phyloP scores from a whole-genome alignment of 92 coral and sea anemone genomes.

The Porites rus region DNA sequence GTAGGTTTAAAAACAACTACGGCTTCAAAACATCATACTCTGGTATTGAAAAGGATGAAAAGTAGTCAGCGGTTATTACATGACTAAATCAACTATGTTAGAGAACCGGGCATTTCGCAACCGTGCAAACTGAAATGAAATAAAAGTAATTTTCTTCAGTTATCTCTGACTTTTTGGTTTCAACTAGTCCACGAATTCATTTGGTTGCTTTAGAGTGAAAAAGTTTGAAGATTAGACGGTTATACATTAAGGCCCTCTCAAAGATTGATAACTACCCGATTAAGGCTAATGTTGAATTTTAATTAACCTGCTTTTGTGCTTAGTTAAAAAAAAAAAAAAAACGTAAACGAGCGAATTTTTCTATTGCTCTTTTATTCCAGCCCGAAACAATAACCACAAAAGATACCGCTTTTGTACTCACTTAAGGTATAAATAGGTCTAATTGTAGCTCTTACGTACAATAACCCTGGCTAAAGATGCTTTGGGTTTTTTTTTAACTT shows the following conservation, averaged over 20 bases:
- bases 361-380: background rate
- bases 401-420: constrained; percentile 19
- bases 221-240: background rate
- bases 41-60: too few species aligned
- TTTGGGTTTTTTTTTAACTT: background rate
- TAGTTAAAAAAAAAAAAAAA: background rate
- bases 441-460: background rate
- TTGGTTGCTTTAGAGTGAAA: background rate
- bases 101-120: background rate
- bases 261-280: background rate
- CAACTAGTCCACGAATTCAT: background rate
- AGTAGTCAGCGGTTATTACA: too few species aligned
- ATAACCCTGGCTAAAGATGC: background rate
- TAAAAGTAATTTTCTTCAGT: background rate
- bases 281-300: constrained; percentile 18
- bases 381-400: constrained; percentile 4
- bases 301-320: constrained; percentile 36
- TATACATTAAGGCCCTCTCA: constrained; percentile 11
- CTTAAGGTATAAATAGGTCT: background rate
- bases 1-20: too few species aligned
- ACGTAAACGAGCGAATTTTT: constrained; percentile 9
- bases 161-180: background rate
- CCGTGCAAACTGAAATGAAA: background rate
- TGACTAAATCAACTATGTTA: too few species aligned
- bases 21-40: too few species aligned